These are phyloP conservation scores for Eupsittula cactorum DNA, from an alignment of 2,113 vertebrate species.

Conservation along the genomic window DNA sequence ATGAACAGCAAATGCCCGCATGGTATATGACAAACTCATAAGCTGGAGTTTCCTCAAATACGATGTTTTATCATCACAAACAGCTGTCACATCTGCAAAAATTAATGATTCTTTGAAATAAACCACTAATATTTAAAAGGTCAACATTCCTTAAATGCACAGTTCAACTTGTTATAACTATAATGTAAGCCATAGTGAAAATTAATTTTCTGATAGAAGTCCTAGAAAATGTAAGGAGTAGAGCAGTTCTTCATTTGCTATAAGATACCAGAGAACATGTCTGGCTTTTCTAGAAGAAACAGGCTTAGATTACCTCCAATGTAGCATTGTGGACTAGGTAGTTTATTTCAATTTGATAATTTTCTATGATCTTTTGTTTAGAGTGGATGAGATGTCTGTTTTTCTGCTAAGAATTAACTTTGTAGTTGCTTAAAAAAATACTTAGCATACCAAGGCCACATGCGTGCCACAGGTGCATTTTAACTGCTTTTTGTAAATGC, in stretches of 20 bases:
- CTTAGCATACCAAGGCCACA: slow-evolving; percentile 24
- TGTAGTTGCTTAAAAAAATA: slow-evolving; percentile 50
- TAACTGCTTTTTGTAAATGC: slow-evolving; percentile 2
- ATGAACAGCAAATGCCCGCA: background rate
- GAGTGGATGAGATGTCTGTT: slow-evolving; percentile 47
- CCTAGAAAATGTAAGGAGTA: background rate
- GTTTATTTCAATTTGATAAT: background rate
- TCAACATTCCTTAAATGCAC: background rate
- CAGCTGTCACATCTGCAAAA: background rate
- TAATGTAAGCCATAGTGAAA: background rate
- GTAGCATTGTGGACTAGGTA: background rate
- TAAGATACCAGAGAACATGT: background rate
- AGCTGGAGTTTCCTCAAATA: background rate
- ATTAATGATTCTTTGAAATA: background rate
- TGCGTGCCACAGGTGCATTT: slow-evolving; percentile 50
- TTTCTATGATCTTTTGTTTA: slow-evolving; percentile 20
- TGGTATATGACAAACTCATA: background rate
- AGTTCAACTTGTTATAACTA: background rate
- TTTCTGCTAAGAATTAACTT: slow-evolving; percentile 56
- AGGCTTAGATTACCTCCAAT: background rate
- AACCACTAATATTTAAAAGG: background rate
- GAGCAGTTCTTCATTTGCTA: background rate
- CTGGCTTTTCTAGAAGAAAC: background rate
- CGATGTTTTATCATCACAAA: background rate
- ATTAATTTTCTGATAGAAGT: background rate